Conservation (phyloP, 64 coral and sea anemone genomes). For the Dendronephthya gigantea region DNA sequence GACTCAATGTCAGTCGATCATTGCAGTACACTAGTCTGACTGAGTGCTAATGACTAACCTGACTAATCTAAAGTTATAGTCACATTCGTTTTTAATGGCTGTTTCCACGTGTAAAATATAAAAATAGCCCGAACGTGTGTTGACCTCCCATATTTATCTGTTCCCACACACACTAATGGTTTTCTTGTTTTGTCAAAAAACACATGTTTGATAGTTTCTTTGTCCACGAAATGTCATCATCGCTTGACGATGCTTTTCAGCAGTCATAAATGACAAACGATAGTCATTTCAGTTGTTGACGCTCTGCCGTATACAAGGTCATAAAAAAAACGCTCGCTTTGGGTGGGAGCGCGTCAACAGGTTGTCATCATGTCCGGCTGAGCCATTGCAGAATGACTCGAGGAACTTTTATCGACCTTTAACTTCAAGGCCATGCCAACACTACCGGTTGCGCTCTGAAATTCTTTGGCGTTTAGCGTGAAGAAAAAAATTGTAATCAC, state of each 20-base stretch:
- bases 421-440: too few species aligned
- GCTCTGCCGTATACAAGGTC: neutral
- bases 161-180: neutral
- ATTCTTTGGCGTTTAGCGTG: too few species aligned
- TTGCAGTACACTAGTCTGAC: too few species aligned
- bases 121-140: neutral
- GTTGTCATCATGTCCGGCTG: too few species aligned
- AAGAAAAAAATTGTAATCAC: too few species aligned
- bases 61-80: too few species aligned
- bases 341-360: too few species aligned
- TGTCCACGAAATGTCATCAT: neutral
- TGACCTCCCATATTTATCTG: neutral
- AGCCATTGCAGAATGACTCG: too few species aligned
- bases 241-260: neutral
- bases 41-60: too few species aligned
- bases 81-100: neutral
- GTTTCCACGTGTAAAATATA: neutral
- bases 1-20: too few species aligned
- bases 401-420: too few species aligned
- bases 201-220: neutral
- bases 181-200: neutral
- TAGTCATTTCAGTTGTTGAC: neutral
- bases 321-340: neutral
- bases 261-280: neutral
- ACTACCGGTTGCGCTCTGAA: too few species aligned